Evolutionary conservation across 1,140 invertebrate species (phyloP), one percentile per base, ranked within the genome.

Genomic region (Heterodera schachtii): DNA sequence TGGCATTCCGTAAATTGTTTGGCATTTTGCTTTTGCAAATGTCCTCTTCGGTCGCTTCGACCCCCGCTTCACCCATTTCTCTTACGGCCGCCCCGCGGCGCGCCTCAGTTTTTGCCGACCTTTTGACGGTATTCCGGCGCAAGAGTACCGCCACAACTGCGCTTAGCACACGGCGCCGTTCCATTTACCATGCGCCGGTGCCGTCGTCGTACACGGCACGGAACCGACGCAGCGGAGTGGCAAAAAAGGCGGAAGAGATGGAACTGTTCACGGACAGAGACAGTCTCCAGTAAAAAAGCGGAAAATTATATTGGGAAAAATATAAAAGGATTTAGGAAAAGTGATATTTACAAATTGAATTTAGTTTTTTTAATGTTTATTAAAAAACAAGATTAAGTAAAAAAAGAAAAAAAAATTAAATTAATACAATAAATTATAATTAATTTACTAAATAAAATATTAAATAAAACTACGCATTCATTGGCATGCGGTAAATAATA

Each of bases 61-160:
- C 69, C 8, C 69, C 69, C 69, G 41, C 9, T 6, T 71, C 69
- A 21, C 69, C 69, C 69, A 71, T 71, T 41, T 71, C 69, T 13
- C 19, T 46, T n/a, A 19, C 19, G 13, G 69, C 44, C 8, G 2
- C 76, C 21, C 66, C 76, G 11, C 87, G 87, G 43, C 78, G 87
- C 52, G 80, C 86, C 11, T 87, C 85, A 3, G 87, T 90, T 21
- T 89, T 90, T 75, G 73, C 83, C 13, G 87, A 89, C 77, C 79
- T 89, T 7, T 66, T 88, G 57, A 90, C 89, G 2, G 86, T 89
- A n/a, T 90, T 89, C 75, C 86, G 89, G 0, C 88, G 84, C 69
- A 90, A 89, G 9, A 66, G 57, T 47, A 69, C 76, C 49, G 52
- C 66, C 46, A 70, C 74, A 46, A 86, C 86, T 5, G 57, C 82